Percentiles rank a stretch among this genome's conserved stretches.
Evolutionary conservation across 2,113 vertebrate genomes (phyloP).

Genomic region (Sterna hirundo): DNA sequence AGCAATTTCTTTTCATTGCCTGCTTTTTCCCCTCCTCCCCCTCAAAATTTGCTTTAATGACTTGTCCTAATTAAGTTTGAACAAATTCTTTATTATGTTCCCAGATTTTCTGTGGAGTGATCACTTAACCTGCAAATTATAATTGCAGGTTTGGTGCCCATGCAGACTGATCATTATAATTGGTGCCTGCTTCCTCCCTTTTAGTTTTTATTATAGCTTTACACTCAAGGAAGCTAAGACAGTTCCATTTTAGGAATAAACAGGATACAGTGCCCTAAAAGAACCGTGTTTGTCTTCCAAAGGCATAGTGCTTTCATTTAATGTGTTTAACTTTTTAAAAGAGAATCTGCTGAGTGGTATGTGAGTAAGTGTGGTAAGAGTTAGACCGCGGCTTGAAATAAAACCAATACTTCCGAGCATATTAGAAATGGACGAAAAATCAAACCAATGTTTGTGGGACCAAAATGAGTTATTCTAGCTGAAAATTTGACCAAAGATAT

Average conservation of each 20-base stretch:
- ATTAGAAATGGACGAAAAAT: not conserved
- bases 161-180: not conserved
- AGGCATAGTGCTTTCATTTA: not conserved
- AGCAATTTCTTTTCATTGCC: not conserved
- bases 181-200: not conserved
- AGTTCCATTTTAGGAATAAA: not conserved
- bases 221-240: not conserved
- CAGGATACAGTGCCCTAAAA: not conserved
- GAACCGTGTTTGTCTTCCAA: not conserved
- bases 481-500: not conserved
- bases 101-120: not conserved
- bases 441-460: not conserved
- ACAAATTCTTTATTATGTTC: not conserved
- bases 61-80: slow-evolving; percentile 41
- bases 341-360: not conserved
- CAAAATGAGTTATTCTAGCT: not conserved
- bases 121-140: slow-evolving; percentile 19
- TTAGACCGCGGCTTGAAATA: not conserved
- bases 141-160: not conserved
- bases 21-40: not conserved
- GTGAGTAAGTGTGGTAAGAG: not conserved
- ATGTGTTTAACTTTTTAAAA: not conserved
- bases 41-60: not conserved
- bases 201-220: not conserved
- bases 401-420: not conserved